Evolutionary conservation across 2,113 vertebrate genomes (phyloP), one percentile per base, ranked within the genome.

Genomic region (Himantopus leucocephalus): DNA sequence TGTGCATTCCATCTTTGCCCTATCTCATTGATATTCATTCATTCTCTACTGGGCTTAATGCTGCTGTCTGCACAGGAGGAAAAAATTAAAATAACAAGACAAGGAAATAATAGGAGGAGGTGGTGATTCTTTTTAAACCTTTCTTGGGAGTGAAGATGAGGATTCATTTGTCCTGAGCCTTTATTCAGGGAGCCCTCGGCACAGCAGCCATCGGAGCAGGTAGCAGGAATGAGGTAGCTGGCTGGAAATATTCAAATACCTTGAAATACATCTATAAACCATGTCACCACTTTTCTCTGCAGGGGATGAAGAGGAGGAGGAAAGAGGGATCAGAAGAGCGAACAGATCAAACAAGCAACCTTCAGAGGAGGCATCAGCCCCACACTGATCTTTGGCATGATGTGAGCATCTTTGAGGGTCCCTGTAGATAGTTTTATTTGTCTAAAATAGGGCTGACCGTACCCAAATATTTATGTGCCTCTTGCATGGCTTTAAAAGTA

Each of bases 21-120:
- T 67, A n/a, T 47, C 80, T 95, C 47, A 43, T 85, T 92, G 86
- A 23, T 93, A 94, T 95, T 72, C 83, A 80, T 96, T 88, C 73
- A 48, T 94, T 93, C 79, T 85, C 43, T 60, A 53, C 80, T 52
- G 62, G 79, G 77, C 88, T 91, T 95, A 84, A 85, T 82, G 83
- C 85, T 91, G 82, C 85, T 71, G 67, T 85, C 94, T 84, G 84
- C 62, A 80, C 14, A 56, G 43, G n/a, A 66, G 63, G 47, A 67
- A 91, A 62, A 88, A 87, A 86, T 66, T 89, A 83, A 79, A 88
- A 89, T 89, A 95, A 92, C 55, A 93, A 88, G 96, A 89, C 73
- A 87, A 71, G 30, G 59, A 94, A 94, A 88, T 85, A 85, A 80
- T 27, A 90, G 80, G 50, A 91, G 73, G 63, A 90, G 72, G 70